Base-by-base conservation (phyloP, 1,140 invertebrate species). In the Stegodyphus mimosarum region DNA sequence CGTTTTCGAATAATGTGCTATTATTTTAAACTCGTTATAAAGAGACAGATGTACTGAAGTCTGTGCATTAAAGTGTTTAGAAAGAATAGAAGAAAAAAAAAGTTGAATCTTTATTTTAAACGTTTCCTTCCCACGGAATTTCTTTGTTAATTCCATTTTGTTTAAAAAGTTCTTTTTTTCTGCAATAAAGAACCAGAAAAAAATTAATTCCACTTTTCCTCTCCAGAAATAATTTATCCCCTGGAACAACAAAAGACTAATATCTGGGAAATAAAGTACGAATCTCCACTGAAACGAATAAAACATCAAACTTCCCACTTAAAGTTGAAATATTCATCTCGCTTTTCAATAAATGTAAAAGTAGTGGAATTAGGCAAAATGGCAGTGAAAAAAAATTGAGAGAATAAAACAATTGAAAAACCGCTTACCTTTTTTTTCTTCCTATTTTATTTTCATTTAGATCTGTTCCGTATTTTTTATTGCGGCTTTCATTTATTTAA, bases 401-500 rank as follows among this genome's bases (percentile, higher is more conserved):
- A 80, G 71, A 80, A 71, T 48, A 52, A 71, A 80, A 60, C 77
- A 80, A 80, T 80, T 80, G 52, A 70, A 80, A 71, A 70, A 80
- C 71, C 77, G 67, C 67, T 80, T 80, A 80, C 70, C 67, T 66
- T 83, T 74, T 79, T 9, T 55, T 33, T 55, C 72, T 73, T 79
- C 69, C 66, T 64, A 64, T 83, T 71, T 49, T 52, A 33, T 51
- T 83, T 83, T 83, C 80, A 74, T 83, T 83, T 73, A 55, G 80
- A 6, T 67, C 70, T 83, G 18, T 48, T 10, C 67, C 60, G 7
- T 7, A 55, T 74, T 74, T 75, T 75, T 83, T 74, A 53, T 66
- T 60, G 48, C n/a, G 66, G 74, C 70, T 74, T 60, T 74, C 70
- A n/a, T 83, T 83, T 83, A 83, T 83, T 64, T 83, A 66, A 83